Evolutionary conservation across 2,113 vertebrate species (phyloP), one percentile per base, ranked within the genome.

Genomic region (Silurus asotus): DNA sequence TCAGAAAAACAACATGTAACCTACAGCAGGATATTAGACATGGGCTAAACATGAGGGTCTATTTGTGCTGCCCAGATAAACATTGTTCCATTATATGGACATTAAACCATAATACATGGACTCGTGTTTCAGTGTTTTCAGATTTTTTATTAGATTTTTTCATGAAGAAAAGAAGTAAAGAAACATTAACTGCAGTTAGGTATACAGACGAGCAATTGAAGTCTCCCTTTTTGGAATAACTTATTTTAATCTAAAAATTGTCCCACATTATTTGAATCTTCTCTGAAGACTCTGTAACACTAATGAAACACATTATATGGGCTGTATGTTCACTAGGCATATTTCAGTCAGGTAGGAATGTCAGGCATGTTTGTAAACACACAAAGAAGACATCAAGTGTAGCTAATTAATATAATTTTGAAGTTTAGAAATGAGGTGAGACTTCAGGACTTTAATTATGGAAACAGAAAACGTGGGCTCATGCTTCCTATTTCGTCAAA

Each of bases 361-460:
- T 72, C 8, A 48, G 17, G 69, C 3, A 19, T 37, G 65, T 69
- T 69, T 14, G n/a, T 3, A 15, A 67, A 6, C 15, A 8, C 14
- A 70, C 37, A 70, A 3, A 81, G 20, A 79, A 37, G 37, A 37
- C 37, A 37, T 37, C 37, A 70, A 19, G 20, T 8, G 6, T 48
- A 9, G 77, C 56, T 1, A 80, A 37, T 17, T 19, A 61, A 45
- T 37, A 58, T 25, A 58, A 17, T 3, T 37, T 14, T 25, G 13
- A 0, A 77, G 1, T 10, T 28, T 25, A 17, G 51, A 28, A 13
- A 7, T 56, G 23, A 56, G 17, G 3, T 58, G 0, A 77, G 23
- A 13, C 14, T 53, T 51, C 19, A 3, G 69, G 79, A 82, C 85
- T 86, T 86, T 82, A 45, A 86, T 86, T 86, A 5, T 86, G 85